Percentiles rank a stretch among this genome's conserved stretches.
These are phyloP conservation scores for Pollachius pollachius DNA, from an alignment of 2,113 vertebrate genomes.

Conservation along the genomic window DNA sequence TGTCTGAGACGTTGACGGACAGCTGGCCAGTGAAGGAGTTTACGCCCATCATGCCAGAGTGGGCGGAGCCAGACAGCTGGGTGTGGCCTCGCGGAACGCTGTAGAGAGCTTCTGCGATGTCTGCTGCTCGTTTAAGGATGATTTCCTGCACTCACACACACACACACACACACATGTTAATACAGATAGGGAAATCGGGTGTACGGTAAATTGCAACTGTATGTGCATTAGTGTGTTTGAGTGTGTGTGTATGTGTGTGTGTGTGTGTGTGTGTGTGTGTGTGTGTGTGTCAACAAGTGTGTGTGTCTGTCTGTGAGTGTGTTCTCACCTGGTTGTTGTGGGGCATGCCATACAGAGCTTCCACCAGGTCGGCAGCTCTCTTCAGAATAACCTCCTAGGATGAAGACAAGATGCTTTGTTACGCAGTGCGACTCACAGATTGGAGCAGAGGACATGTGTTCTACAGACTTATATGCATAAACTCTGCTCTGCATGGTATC, in stretches of 20 bases:
- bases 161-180: slow-evolving; percentile 3
- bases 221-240: neutral
- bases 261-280: neutral
- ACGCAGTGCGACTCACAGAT: too few species aligned
- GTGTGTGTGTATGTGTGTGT: neutral
- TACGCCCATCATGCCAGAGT: slow-evolving; percentile 94
- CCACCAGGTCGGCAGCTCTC: slow-evolving; percentile 91
- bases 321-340: slow-evolving; percentile 92
- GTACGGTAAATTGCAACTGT: neutral
- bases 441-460: too few species aligned
- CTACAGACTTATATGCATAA: too few species aligned
- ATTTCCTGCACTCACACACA: slow-evolving; percentile 80
- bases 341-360: slow-evolving; percentile 93
- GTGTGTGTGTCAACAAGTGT: neutral
- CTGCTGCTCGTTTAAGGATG: slow-evolving; percentile 94
- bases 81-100: slow-evolving; percentile 95
- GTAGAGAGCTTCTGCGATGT: slow-evolving; percentile 98
- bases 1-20: slow-evolving; percentile 93
- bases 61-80: slow-evolving; percentile 89
- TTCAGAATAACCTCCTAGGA: slow-evolving; percentile 92
- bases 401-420: neutral
- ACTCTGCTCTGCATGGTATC: too few species aligned
- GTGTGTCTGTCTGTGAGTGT: neutral
- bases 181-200: neutral
- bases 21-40: slow-evolving; percentile 96